Evolutionary conservation across 2,113 vertebrate genomes (phyloP).

Genomic region (Tauraco erythrolophus): DNA sequence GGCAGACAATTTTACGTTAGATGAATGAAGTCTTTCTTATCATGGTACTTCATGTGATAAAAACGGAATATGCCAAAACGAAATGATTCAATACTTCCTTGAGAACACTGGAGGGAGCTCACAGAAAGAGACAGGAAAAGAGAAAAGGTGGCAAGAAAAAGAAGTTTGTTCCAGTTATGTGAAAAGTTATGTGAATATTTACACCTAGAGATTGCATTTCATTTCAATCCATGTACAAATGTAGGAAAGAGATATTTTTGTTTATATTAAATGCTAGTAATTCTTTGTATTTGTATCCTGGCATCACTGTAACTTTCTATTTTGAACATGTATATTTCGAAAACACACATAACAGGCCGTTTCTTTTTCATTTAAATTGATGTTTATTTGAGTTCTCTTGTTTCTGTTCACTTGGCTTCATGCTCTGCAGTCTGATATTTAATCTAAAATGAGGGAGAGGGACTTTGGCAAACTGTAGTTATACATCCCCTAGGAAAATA

Average conservation of each 20-base stretch:
- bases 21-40: background rate
- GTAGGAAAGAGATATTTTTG: background rate
- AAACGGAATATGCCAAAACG: background rate
- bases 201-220: background rate
- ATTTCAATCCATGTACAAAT: background rate
- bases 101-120: slow-evolving; percentile 72
- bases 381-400: slow-evolving; percentile 66
- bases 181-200: background rate
- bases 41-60: background rate
- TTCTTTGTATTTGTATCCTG: background rate
- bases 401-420: slow-evolving; percentile 62
- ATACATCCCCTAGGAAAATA: slow-evolving; percentile 66
- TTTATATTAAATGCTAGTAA: background rate
- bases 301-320: slow-evolving; percentile 19
- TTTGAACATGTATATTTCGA: background rate
- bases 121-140: slow-evolving; percentile 58
- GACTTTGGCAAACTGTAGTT: slow-evolving; percentile 32
- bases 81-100: slow-evolving; percentile 36
- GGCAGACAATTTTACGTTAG: background rate
- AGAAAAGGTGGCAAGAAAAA: background rate
- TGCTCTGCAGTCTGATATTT: slow-evolving; percentile 55
- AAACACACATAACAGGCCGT: slow-evolving; percentile 26
- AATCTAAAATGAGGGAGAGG: slow-evolving; percentile 50
- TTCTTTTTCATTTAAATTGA: slow-evolving; percentile 63
- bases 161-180: background rate